These are phyloP conservation scores for Pocota personata DNA, from an alignment of 2,888 invertebrate species.

Conservation along the genomic window DNA sequence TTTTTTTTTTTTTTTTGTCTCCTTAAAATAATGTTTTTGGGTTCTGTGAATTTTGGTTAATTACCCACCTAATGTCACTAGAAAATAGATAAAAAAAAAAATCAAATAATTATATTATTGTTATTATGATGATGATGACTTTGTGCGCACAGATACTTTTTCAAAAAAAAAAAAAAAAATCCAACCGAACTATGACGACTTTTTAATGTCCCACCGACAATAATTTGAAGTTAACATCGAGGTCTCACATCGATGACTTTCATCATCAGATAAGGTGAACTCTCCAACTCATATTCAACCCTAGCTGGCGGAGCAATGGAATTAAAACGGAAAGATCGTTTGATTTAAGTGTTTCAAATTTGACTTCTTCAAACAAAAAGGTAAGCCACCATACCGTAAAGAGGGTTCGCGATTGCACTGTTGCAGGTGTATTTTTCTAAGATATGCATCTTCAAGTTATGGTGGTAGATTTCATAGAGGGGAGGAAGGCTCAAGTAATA, in stretches of 20 bases:
- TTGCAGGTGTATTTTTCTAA: conserved; percentile 54
- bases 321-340: conserved; percentile 58
- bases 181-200: conserved; percentile 60
- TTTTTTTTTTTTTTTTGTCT: conserved; percentile 14
- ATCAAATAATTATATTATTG: conserved; percentile 52
- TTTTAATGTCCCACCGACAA: conserved; percentile 65
- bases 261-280: conserved; percentile 61
- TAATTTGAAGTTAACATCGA: conserved; percentile 61
- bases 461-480: neutral
- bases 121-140: conserved; percentile 54
- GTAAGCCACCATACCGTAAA: conserved; percentile 44
- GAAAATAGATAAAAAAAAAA: conserved; percentile 29
- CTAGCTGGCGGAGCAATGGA: conserved; percentile 33
- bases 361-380: conserved; percentile 44
- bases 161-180: conserved; percentile 15
- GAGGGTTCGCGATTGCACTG: conserved; percentile 14
- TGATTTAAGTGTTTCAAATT: conserved; percentile 61
- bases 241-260: conserved; percentile 70
- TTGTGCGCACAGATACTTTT: conserved; percentile 28
- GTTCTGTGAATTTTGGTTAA: conserved; percentile 69
- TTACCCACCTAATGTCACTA: conserved; percentile 70
- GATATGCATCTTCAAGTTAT: conserved; percentile 60
- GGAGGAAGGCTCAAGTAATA: conserved; percentile 45
- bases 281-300: conserved; percentile 51
- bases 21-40: conserved; percentile 52